phyloP scores from a whole-genome alignment of 2,797 vertebrate genomes.

The Fistularia commersonii region DNA sequence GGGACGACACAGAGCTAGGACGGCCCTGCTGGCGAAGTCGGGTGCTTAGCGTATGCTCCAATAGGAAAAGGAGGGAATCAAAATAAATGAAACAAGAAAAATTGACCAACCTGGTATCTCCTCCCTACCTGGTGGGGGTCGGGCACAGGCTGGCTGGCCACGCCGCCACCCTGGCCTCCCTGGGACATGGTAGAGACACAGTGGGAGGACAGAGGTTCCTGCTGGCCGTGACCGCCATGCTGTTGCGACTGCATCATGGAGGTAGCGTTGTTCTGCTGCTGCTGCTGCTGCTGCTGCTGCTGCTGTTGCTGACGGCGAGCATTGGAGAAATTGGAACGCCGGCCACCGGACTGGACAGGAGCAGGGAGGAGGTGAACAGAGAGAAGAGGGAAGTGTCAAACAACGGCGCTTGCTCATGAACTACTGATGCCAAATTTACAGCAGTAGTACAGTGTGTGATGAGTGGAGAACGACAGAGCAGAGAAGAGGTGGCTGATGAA shows the following conservation, averaged over 20 bases:
- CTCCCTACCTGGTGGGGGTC: slow-evolving; percentile 68
- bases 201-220: slow-evolving; percentile 64
- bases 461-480: background rate
- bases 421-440: slow-evolving; percentile 1
- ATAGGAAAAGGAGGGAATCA: background rate
- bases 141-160: slow-evolving; percentile 52
- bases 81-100: background rate
- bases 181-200: slow-evolving; percentile 72
- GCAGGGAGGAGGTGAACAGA: slow-evolving; percentile 9
- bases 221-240: slow-evolving; percentile 59
- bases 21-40: slow-evolving; percentile 49
- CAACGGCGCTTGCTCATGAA: background rate
- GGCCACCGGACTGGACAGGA: slow-evolving; percentile 48
- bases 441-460: background rate
- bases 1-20: slow-evolving; percentile 67
- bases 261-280: slow-evolving; percentile 57
- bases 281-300: slow-evolving; percentile 44
- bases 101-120: background rate
- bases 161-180: slow-evolving; percentile 45
- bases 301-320: slow-evolving; percentile 56
- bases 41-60: background rate
- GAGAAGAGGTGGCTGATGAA: slow-evolving; percentile 40
- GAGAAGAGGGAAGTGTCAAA: background rate
- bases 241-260: slow-evolving; percentile 64
- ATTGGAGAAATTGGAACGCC: slow-evolving; percentile 55